Base-by-base conservation (phyloP, 2,113 vertebrate genomes). In the Myotis davidii region DNA sequence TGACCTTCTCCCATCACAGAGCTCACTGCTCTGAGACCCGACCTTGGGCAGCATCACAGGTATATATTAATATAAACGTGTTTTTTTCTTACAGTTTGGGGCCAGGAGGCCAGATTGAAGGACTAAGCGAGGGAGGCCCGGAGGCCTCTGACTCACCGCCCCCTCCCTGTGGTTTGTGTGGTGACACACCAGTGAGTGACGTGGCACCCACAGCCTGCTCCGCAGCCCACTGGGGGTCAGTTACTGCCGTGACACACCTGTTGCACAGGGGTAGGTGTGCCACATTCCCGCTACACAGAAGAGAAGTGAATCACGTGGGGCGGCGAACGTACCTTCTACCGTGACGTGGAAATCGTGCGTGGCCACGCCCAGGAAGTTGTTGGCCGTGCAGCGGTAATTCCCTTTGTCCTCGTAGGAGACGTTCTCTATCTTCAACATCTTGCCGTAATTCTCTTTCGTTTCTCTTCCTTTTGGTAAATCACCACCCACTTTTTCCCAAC, bases 331-430 rank as follows among this genome's bases (percentile, higher is more conserved):
- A 99, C 99, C 99, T 99, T 99, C 99, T 9, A 99, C 98, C 0
- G 82, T 98, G 56, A 99, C 98, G 0, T 96, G 98, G 97, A 99
- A 99, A 94, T 98, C 97, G 23, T 99, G 99, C 16, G 93, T 77
- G 5, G 56, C 95, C 67, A 97, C 97, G 86, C 99, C 99, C 64
- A 98, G 91, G 39, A 42, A 8, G 96, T 99, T 99, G 95, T 84
- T 98, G 14, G 99, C 99, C 1, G 96, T 99, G 97, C 99, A 99
- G 88, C 98, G 98, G 96, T 99, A 99, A 2, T 97, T 98, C 52
- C 99, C 99, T 37, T 97, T 96, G 91, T 99, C 99, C 0, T 96
- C 97, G 23, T 98, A 97, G 13, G 98, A 98, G 18, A 99, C 98
- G 23, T 97, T 84, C 0, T 99, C 98, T 29, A 99, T 98, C 92